phyloP scores from a whole-genome alignment of 2,888 invertebrate genomes.

The Operophtera brumata region DNA sequence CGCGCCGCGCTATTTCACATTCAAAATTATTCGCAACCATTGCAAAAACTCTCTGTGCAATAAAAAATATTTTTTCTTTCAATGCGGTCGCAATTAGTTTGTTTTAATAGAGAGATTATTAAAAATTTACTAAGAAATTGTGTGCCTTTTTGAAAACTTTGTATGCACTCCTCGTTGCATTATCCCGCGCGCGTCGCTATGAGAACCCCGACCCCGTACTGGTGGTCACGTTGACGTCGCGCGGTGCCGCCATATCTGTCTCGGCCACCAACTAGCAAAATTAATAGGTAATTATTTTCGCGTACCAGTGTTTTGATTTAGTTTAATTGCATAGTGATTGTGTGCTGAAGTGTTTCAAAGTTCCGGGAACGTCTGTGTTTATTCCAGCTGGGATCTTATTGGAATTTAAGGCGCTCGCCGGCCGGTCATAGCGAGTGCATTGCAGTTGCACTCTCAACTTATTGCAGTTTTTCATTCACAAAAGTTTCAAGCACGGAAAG shows the following conservation, averaged over 20 bases:
- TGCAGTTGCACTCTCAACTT: constrained; percentile 81
- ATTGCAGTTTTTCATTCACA: constrained; percentile 79
- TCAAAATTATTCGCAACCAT: constrained; percentile 80
- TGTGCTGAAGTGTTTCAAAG: constrained; percentile 66
- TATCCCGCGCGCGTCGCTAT: constrained; percentile 88
- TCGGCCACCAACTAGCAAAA: constrained; percentile 82
- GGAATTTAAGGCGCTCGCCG: constrained; percentile 76
- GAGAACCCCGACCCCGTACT: constrained; percentile 89
- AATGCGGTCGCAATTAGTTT: constrained; percentile 66
- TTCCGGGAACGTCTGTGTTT: constrained; percentile 54
- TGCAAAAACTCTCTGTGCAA: constrained; percentile 81
- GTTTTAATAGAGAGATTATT: constrained; percentile 64
- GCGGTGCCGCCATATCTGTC: constrained; percentile 86
- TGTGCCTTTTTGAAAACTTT: constrained; percentile 76
- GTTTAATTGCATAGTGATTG: constrained; percentile 62
- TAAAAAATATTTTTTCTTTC: constrained; percentile 67
- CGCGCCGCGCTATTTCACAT: constrained; percentile 81
- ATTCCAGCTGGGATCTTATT: constrained; percentile 75
- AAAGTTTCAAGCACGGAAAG: constrained; percentile 78
- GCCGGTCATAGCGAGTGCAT: constrained; percentile 80
- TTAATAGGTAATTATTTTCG: constrained; percentile 82
- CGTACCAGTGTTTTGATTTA: constrained; percentile 67
- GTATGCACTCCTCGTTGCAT: constrained; percentile 83
- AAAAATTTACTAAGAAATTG: constrained; percentile 60
- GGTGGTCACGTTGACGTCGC: constrained; percentile 85